Percentiles rank a stretch among this genome's conserved stretches.
phyloP scores from a whole-genome alignment of 2,888 invertebrate genomes.

The Platynereis dumerilii region DNA sequence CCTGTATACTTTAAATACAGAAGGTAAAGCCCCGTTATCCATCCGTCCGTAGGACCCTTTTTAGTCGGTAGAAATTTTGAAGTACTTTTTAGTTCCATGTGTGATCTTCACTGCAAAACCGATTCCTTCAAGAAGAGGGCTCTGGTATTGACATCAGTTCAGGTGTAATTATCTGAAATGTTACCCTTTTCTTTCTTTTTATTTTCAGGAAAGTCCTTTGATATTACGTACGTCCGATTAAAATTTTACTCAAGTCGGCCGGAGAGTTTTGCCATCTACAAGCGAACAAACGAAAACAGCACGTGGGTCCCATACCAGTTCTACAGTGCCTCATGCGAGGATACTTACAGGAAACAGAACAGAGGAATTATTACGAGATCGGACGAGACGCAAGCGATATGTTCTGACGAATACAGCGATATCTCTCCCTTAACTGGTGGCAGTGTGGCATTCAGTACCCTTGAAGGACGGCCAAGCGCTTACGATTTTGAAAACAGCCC shows the following conservation, averaged over 20 bases:
- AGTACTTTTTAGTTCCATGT: too few relatives aligned
- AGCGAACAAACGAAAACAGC: conserved; percentile 59
- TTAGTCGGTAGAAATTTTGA: too few relatives aligned
- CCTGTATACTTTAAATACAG: too few relatives aligned
- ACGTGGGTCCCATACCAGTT: conserved; percentile 70
- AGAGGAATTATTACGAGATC: conserved; percentile 72
- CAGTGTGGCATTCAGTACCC: conserved; percentile 87
- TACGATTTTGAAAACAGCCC: conserved; percentile 88
- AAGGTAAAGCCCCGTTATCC: too few relatives aligned
- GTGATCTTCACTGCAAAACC: too few relatives aligned
- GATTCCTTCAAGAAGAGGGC: too few relatives aligned
- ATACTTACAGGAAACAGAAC: conserved; percentile 81
- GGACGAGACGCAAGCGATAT: conserved; percentile 90
- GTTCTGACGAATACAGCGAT: conserved; percentile 97
- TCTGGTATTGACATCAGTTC: too few relatives aligned
- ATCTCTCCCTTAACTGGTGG: conserved; percentile 89
- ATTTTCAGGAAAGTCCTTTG: conserved; percentile 86
- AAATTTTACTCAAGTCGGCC: conserved; percentile 95
- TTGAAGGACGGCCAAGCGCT: conserved; percentile 92
- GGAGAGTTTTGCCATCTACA: conserved; percentile 82
- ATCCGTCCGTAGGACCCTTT: too few relatives aligned
- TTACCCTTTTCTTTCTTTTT: not conserved
- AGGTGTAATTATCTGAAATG: too few relatives aligned
- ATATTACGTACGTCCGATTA: conserved; percentile 94
- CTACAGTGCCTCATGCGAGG: conserved; percentile 85